These are phyloP conservation scores for Lissonota sp. DNA, from an alignment of 2,888 invertebrate species.

Conservation along the genomic window DNA sequence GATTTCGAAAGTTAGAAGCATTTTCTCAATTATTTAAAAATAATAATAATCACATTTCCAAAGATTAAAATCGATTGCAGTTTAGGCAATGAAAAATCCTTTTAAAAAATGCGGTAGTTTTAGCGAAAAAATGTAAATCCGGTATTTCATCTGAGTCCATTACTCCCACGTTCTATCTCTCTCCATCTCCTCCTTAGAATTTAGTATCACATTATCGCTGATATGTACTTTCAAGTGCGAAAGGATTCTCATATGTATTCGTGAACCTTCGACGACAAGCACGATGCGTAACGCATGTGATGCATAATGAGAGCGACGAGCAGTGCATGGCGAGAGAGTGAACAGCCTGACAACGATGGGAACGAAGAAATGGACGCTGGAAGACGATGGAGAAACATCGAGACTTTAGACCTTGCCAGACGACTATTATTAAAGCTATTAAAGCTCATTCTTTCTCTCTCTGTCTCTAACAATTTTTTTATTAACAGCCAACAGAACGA, in stretches of 20 bases:
- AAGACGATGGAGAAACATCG: constrained; percentile 7
- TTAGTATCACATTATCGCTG: constrained; percentile 40
- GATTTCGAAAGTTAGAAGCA: too few relatives aligned
- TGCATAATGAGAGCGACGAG: constrained; percentile 59
- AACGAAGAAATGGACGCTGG: constrained; percentile 12
- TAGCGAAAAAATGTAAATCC: too few relatives aligned
- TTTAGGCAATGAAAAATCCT: too few relatives aligned
- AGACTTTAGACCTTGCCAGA: constrained; percentile 14
- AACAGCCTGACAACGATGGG: constrained; percentile 9
- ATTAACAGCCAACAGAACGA: constrained; percentile 30
- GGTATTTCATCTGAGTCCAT: constrained; percentile 38
- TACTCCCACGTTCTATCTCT: constrained; percentile 33
- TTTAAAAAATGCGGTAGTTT: too few relatives aligned
- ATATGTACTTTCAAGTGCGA: constrained; percentile 50
- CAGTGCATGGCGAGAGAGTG: constrained; percentile 11
- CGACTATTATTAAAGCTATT: constrained; percentile 46
- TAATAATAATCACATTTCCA: too few relatives aligned
- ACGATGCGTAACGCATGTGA: constrained; percentile 55
- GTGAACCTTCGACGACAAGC: constrained; percentile 7
- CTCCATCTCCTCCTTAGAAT: too few relatives aligned
- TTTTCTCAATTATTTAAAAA: too few relatives aligned
- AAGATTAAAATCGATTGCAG: too few relatives aligned
- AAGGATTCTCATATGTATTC: not conserved
- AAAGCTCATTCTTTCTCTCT: too few relatives aligned
- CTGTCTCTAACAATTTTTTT: too few relatives aligned